A percentile compares a stretch with the other conserved stretches of the same genome.
phyloP scores from a whole-genome alignment of 53 echinoderm and acorn worm genomes.

The Paelopatides confundens region DNA sequence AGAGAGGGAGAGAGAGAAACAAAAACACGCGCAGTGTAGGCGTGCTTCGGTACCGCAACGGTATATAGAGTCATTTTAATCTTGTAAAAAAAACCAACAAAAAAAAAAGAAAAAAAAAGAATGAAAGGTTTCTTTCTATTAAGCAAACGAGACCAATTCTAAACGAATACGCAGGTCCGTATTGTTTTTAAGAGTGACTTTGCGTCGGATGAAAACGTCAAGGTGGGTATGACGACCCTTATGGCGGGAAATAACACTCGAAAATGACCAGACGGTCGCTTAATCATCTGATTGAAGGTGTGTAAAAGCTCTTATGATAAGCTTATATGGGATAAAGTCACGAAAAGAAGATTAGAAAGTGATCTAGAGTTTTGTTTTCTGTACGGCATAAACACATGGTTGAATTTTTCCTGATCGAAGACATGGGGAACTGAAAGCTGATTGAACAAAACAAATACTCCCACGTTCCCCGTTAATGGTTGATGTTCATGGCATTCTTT shows the following conservation, averaged over 20 bases:
- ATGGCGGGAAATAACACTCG: constrained; percentile 2
- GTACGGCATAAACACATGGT: too few relatives aligned
- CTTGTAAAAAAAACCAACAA: constrained; percentile 10
- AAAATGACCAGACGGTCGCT: constrained; percentile 32
- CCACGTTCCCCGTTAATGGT: too few relatives aligned
- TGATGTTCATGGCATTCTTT: too few relatives aligned
- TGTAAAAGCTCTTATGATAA: neutral
- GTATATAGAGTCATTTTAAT: constrained; percentile 11
- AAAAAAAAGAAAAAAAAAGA: neutral
- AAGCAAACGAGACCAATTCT: neutral
- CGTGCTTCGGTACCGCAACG: neutral
- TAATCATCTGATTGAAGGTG: constrained; percentile 2
- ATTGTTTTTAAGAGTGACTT: neutral
- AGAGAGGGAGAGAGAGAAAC: constrained; percentile 48
- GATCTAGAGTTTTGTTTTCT: too few relatives aligned
- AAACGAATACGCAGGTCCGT: constrained; percentile 6
- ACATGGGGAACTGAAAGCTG: too few relatives aligned
- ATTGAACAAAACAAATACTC: too few relatives aligned
- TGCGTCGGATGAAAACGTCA: neutral
- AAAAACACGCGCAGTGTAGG: constrained; percentile 11
- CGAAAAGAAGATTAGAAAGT: too few relatives aligned
- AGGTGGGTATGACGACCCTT: neutral
- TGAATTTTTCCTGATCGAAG: too few relatives aligned
- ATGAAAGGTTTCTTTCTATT: neutral
- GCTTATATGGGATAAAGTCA: too few relatives aligned